Conservation (phyloP, 2,888 invertebrate genomes). For the Slavum lentiscoides region DNA sequence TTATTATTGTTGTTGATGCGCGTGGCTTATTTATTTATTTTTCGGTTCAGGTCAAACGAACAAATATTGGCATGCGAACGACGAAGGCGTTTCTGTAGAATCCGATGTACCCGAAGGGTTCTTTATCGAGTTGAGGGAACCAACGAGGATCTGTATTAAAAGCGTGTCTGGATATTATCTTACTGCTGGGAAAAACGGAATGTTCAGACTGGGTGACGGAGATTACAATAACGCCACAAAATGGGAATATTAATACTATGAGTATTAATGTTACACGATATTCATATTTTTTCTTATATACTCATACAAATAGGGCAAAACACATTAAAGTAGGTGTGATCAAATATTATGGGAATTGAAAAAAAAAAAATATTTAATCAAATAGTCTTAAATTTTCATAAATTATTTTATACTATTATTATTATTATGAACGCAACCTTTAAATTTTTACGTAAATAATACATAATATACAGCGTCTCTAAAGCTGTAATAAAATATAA, state of each 20-base stretch:
- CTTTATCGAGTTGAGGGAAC: slow-evolving; percentile 89
- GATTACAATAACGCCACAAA: slow-evolving; percentile 81
- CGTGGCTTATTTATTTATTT: too few species aligned
- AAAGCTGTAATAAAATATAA: background rate
- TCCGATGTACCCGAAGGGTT: slow-evolving; percentile 82
- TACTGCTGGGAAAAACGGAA: slow-evolving; percentile 88
- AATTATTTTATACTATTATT: background rate
- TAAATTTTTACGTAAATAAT: background rate
- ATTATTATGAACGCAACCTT: background rate
- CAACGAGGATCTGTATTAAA: slow-evolving; percentile 89
- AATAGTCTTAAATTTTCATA: too few species aligned
- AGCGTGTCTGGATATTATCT: slow-evolving; percentile 74
- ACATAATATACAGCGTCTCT: background rate
- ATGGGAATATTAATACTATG: slow-evolving; percentile 80
- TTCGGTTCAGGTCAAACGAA: slow-evolving; percentile 76
- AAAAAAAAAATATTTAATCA: background rate
- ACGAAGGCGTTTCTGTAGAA: slow-evolving; percentile 84
- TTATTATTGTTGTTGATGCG: background rate
- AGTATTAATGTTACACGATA: slow-evolving; percentile 43
- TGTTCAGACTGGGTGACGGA: slow-evolving; percentile 79
- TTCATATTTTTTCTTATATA: background rate
- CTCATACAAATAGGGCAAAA: slow-evolving; percentile 10
- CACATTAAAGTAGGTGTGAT: slow-evolving; percentile 16
- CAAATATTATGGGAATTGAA: slow-evolving; percentile 5
- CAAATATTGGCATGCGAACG: slow-evolving; percentile 91